A percentile compares a stretch with the other conserved stretches of the same genome.
These are phyloP conservation scores for Eclectus roratus DNA, from an alignment of 2,113 vertebrate genomes.

Conservation along the genomic window DNA sequence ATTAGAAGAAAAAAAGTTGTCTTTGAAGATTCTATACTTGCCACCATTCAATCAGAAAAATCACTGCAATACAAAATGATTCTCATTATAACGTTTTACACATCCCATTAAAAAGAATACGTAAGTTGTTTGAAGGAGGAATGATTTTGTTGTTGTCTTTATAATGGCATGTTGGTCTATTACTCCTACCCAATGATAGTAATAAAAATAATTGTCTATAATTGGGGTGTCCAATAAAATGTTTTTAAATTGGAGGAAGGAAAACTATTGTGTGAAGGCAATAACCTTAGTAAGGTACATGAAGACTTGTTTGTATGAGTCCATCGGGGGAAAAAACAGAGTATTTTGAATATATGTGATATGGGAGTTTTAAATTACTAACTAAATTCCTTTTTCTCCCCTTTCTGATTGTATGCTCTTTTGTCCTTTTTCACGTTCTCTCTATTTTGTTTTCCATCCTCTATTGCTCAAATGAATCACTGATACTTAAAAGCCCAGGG, in stretches of 20 bases:
- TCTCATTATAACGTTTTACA: conserved; percentile 11
- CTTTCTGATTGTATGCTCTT: not conserved
- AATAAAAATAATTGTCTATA: conserved; percentile 41
- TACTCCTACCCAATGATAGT: not conserved
- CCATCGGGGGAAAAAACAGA: not conserved
- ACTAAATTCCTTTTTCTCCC: not conserved
- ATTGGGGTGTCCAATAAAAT: conserved; percentile 7
- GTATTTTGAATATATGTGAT: not conserved
- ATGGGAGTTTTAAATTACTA: not conserved
- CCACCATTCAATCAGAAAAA: not conserved
- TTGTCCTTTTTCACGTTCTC: not conserved
- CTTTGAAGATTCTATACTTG: not conserved
- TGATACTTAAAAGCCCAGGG: not conserved
- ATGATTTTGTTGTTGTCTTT: conserved; percentile 14
- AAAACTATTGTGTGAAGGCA: not conserved
- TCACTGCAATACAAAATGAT: not conserved
- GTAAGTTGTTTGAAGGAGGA: not conserved
- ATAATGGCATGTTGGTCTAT: not conserved
- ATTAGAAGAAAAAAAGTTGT: not conserved
- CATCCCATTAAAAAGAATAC: not conserved
- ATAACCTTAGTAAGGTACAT: not conserved
- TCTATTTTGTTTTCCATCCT: not conserved
- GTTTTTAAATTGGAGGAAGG: not conserved
- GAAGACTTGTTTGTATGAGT: not conserved
- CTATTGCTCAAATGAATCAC: not conserved